phyloP scores from a whole-genome alignment of 2,113 vertebrate species.

The Microtus montanus region DNA sequence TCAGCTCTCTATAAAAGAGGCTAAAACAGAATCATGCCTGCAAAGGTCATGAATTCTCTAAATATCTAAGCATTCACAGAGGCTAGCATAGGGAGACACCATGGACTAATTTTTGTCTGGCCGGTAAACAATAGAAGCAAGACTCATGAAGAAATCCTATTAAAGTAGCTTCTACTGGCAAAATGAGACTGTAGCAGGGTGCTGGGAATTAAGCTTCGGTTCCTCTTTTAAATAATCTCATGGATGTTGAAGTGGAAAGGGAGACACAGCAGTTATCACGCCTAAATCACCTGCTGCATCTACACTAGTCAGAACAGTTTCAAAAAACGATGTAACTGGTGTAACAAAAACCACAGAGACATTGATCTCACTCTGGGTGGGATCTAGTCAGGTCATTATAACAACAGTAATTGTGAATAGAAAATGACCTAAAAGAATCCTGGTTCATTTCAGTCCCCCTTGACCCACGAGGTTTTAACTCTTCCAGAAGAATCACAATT shows the following conservation, averaged over 20 bases:
- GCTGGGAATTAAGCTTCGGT: too few relatives aligned
- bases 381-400: not conserved
- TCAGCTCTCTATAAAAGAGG: not conserved
- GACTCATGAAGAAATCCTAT: not conserved
- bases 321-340: not conserved
- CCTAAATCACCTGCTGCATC: not conserved
- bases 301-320: not conserved
- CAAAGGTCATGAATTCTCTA: not conserved
- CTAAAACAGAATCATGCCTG: not conserved
- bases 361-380: not conserved
- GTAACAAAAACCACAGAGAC: not conserved
- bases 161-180: not conserved
- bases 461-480: not conserved
- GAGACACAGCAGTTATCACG: not conserved
- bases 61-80: not conserved
- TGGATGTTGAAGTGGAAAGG: not conserved
- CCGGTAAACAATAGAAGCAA: not conserved
- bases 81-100: not conserved
- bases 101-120: not conserved
- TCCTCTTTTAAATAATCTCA: not conserved
- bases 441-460: not conserved
- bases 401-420: not conserved
- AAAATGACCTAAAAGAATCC: not conserved
- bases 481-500: not conserved
- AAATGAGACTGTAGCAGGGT: not conserved